Conservation (phyloP, 2,113 vertebrate genomes). For the Brachypodius melanocephalos region DNA sequence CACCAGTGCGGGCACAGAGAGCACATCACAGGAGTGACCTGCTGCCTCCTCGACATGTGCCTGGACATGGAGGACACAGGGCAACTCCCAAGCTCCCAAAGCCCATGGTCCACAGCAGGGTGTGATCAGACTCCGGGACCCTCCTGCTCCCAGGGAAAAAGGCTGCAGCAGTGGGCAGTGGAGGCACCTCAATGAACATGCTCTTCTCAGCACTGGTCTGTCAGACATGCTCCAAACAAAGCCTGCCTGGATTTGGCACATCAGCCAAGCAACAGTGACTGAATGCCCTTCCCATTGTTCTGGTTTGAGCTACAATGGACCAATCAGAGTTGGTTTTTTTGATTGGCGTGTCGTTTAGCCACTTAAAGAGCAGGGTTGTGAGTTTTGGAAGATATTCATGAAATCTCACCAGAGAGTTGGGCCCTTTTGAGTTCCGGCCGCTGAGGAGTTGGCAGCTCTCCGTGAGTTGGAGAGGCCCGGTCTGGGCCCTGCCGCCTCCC, state of each 20-base stretch:
- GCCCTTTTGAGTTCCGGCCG: too few species aligned
- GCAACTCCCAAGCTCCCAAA: accelerated
- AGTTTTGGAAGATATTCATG: too few species aligned
- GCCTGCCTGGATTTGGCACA: neutral
- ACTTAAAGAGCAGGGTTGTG: too few species aligned
- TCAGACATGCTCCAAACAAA: neutral
- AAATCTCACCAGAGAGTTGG: too few species aligned
- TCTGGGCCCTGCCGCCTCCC: too few species aligned
- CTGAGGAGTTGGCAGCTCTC: too few species aligned
- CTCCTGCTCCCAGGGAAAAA: neutral
- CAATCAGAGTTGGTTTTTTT: too few species aligned
- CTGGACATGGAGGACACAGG: neutral
- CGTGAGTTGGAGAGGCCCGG: too few species aligned
- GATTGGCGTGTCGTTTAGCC: too few species aligned
- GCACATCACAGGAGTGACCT: accelerated
- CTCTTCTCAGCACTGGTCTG: neutral
- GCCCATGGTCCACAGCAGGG: neutral
- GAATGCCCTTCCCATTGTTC: accelerated
- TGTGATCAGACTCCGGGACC: neutral
- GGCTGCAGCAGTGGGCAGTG: neutral
- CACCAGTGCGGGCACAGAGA: neutral
- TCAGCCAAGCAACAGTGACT: neutral
- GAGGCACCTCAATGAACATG: neutral
- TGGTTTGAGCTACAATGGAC: too few species aligned
- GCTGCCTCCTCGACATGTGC: accelerated